A percentile compares a stretch with the other conserved stretches of the same genome.
Evolutionary conservation across 2,888 invertebrate species (phyloP).

Genomic region (Tetanocera ferruginea): DNA sequence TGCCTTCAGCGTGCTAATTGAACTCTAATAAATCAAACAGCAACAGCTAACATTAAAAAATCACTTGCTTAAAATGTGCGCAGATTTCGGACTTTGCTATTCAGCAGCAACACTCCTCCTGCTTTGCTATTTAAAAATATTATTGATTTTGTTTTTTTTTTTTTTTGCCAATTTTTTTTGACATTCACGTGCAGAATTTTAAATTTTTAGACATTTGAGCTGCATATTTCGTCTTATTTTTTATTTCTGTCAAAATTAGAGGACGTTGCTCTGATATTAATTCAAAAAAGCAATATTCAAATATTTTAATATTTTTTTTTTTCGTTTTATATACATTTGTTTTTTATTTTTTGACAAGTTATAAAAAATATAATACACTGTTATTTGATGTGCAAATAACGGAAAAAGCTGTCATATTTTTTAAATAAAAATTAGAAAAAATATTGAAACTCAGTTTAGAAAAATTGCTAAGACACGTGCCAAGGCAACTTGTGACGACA

Average conservation of each 20-base stretch:
- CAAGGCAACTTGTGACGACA: neutral
- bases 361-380: too few species aligned
- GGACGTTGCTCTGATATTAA: neutral
- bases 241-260: neutral
- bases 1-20: neutral
- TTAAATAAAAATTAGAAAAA: neutral
- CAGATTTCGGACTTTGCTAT: neutral
- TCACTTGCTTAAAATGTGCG: neutral
- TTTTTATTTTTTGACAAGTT: too few species aligned
- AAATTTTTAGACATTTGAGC: neutral
- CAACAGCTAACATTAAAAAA: neutral
- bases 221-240: neutral
- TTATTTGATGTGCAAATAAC: neutral
- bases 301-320: too few species aligned
- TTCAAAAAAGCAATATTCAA: too few species aligned
- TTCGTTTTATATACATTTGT: too few species aligned
- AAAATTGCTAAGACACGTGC: neutral
- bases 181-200: conserved; percentile 9
- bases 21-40: neutral
- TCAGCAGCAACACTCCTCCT: too few species aligned
- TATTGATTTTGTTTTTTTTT: neutral
- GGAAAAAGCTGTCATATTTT: neutral
- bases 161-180: neutral
- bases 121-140: neutral
- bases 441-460: too few species aligned